Evolutionary conservation across 2,888 invertebrate species (phyloP).

Genomic region (Erebia epiphron): DNA sequence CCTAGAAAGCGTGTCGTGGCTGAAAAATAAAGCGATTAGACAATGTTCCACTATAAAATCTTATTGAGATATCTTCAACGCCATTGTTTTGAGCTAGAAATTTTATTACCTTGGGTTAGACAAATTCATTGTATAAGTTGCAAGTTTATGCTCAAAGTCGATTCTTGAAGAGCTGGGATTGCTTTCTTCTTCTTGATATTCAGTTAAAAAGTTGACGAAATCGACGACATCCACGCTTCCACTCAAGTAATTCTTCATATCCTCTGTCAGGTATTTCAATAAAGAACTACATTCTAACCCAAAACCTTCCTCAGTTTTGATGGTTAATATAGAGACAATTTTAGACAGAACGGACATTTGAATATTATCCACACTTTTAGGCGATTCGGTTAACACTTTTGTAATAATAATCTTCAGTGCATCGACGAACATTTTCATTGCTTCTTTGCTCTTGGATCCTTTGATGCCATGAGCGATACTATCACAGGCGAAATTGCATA

Average conservation of each 20-base stretch:
- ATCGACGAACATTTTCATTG: slow-evolving; percentile 58
- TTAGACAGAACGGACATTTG: slow-evolving; percentile 76
- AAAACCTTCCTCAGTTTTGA: slow-evolving; percentile 62
- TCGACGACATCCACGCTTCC: slow-evolving; percentile 71
- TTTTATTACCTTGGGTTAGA: slow-evolving; percentile 60
- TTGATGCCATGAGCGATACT: slow-evolving; percentile 79
- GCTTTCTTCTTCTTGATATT: slow-evolving; percentile 36
- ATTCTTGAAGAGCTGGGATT: slow-evolving; percentile 46
- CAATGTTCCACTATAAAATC: background rate
- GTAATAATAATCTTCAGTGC: slow-evolving; percentile 72
- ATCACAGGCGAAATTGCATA: slow-evolving; percentile 82
- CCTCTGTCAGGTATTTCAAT: slow-evolving; percentile 78
- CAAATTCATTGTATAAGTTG: slow-evolving; percentile 55
- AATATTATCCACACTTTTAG: slow-evolving; percentile 65
- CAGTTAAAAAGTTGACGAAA: slow-evolving; percentile 31
- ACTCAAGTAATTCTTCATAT: slow-evolving; percentile 70
- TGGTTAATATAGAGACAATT: slow-evolving; percentile 78
- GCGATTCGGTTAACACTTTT: slow-evolving; percentile 50
- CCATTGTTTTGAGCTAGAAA: background rate
- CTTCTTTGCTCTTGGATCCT: slow-evolving; percentile 53
- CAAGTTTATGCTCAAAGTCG: slow-evolving; percentile 58
- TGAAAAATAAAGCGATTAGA: slow-evolving; percentile 46
- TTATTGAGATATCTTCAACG: slow-evolving; percentile 6
- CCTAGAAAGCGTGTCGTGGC: slow-evolving; percentile 80
- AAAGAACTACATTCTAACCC: slow-evolving; percentile 62